Base-by-base conservation (phyloP, 2,888 invertebrate genomes). In the Entomobrya proxima region DNA sequence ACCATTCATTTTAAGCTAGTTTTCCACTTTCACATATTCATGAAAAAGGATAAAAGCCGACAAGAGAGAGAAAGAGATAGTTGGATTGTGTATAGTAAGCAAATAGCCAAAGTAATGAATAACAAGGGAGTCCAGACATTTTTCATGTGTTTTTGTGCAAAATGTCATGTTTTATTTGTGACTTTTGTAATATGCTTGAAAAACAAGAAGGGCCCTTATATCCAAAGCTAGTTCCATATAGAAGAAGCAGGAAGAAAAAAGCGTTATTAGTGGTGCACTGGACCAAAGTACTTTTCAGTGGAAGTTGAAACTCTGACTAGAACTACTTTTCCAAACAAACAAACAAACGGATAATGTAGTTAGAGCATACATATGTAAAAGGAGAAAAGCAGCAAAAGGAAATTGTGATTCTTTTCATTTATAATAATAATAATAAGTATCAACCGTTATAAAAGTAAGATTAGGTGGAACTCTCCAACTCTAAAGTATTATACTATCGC, bases 301-400 rank as follows among this genome's bases (percentile, higher is more conserved):
- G 55, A 67, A 78, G 40, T n/a, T n/a, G n/a, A n/a, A n/a, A n/a
- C n/a, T n/a, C n/a, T n/a, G 58, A 86, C 80, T 81, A 21, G 75
- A n/a, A n/a, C n/a, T 75, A 75, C 61, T 81, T 86, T 79, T 75
- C 47, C 86, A 76, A 86, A 69, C 86, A 86, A 86, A 86, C 80
- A 86, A 77, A 85, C 61, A 80, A 80, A 80, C 52, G 81, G 86
- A 85, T 80, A 85, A 85, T 85, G 85, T 80, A 80, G 85, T 85
- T 85, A 85, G 74, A 40, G 47, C 32, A 64, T 64, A 64, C 50
- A 67, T 77, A 24, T 67, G 69, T 50, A 37, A 37, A 64, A 52
- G 74, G 27, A 4, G 18, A n/a, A 72, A 75, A 37, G 18, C 18
- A 55, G 55, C 32, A 69, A 64, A 40, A 55, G 69, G 40, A 69